Percentiles rank a stretch among this genome's conserved stretches.
These are phyloP conservation scores for Ennomos fuscantarius DNA, from an alignment of 2,888 invertebrate genomes.

Conservation along the genomic window DNA sequence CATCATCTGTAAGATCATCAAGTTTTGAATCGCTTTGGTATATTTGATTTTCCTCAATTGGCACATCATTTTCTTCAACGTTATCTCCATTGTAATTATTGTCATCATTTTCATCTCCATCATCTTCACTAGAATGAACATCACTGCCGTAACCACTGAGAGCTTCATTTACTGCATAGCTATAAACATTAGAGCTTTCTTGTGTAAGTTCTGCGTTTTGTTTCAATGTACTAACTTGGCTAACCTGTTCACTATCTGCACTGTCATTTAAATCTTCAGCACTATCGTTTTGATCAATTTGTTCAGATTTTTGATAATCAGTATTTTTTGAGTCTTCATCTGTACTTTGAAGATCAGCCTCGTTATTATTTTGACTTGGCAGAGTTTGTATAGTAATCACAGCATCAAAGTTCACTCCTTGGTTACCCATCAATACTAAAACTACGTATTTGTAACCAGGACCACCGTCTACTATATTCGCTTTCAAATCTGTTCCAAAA, in stretches of 20 bases:
- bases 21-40: slow-evolving; percentile 14
- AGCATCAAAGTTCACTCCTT: slow-evolving; percentile 67
- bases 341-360: slow-evolving; percentile 28
- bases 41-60: slow-evolving; percentile 15
- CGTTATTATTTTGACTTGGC: slow-evolving; percentile 37
- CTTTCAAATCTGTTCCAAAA: slow-evolving; percentile 75
- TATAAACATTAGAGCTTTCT: slow-evolving; percentile 61
- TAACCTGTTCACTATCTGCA: slow-evolving; percentile 47
- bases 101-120: slow-evolving; percentile 15
- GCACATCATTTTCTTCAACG: slow-evolving; percentile 12
- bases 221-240: slow-evolving; percentile 38
- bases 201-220: slow-evolving; percentile 55
- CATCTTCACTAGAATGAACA: slow-evolving; percentile 27
- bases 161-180: slow-evolving; percentile 53
- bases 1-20: slow-evolving; percentile 22
- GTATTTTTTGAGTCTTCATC: slow-evolving; percentile 32
- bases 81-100: slow-evolving; percentile 4
- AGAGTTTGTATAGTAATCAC: slow-evolving; percentile 71
- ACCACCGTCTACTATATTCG: slow-evolving; percentile 74
- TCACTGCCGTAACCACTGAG: slow-evolving; percentile 27
- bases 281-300: slow-evolving; percentile 48
- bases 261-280: slow-evolving; percentile 57
- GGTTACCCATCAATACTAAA: slow-evolving; percentile 70
- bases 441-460: slow-evolving; percentile 78
- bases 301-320: slow-evolving; percentile 38